phyloP scores from a whole-genome alignment of 2,113 vertebrate genomes.

The Zosterops hypoxanthus region DNA sequence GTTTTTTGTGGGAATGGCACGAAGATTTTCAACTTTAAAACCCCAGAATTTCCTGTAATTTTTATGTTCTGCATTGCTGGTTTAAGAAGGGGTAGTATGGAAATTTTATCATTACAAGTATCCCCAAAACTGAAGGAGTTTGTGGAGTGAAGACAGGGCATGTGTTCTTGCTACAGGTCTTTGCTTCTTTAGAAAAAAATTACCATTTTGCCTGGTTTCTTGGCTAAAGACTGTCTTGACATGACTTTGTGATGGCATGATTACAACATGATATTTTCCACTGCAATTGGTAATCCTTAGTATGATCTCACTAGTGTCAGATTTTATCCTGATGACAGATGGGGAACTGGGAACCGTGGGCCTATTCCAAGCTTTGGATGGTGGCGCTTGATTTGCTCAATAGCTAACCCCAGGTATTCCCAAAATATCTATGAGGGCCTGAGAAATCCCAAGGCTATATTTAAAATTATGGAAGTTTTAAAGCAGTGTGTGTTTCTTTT shows the following conservation, averaged over 20 bases:
- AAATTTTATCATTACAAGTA: not conserved
- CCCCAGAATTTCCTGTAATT: not conserved
- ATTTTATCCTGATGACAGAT: constrained; percentile 45
- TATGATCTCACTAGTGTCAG: constrained; percentile 47
- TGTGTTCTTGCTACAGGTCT: not conserved
- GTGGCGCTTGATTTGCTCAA: constrained; percentile 7
- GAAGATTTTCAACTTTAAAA: not conserved
- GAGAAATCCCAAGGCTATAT: not conserved
- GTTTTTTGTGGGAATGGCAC: not conserved
- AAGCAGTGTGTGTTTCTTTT: not conserved
- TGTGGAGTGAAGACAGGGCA: not conserved
- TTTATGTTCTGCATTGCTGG: not conserved
- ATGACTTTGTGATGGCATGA: not conserved
- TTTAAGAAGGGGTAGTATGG: not conserved
- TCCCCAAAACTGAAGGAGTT: not conserved
- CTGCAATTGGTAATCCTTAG: constrained; percentile 15
- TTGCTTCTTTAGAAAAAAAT: constrained; percentile 1
- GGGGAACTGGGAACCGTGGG: not conserved
- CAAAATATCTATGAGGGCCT: not conserved
- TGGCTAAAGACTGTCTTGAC: constrained; percentile 22
- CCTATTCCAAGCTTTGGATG: not conserved
- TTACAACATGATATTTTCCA: constrained; percentile 52
- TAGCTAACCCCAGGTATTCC: not conserved
- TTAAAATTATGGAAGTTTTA: not conserved
- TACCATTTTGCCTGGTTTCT: constrained; percentile 3